Base-by-base conservation (phyloP, 2,797 vertebrate genomes). In the Lepus townsendii region DNA sequence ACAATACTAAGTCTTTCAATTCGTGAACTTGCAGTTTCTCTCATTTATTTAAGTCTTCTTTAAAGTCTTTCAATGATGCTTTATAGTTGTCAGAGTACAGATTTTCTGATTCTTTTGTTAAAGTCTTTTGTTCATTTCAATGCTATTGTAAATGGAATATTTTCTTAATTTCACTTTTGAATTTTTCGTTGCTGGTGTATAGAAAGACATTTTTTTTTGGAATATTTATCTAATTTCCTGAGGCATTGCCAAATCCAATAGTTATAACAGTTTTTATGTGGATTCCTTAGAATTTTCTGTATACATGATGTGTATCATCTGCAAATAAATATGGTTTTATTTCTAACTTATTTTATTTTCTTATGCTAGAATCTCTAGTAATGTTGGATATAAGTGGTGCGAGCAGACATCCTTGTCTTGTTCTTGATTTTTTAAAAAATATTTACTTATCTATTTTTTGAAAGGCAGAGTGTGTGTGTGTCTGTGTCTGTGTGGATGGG, bases 41-140 rank as follows among this genome's bases (percentile, higher is more conserved):
- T 22, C 50, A 65, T 73, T 91, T 90, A 66, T 80, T 87, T 84
- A 69, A n/a, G 9, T 89, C 65, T 78, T 91, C 76, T 93, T 35
- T 88, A 83, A 75, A 76, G 52, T 78, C 65, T 88, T 92, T 73
- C 69, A 80, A 0, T 65, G 24, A 77, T 73, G 1, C 38, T 92
- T 88, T 89, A 1, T 19, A 91, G 57, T 92, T 92, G 83, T 87
- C 84, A 88, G 63, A 77, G 63, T 63, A 69, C 2, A 90, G 50
- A 17, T 68, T 32, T 93, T 83, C 2, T 2, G 35, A 20, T 86
- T 66, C 35, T 71, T 93, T 94, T 82, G 69, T 91, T 93, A 88
- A 85, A 63, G 89, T 80, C 79, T 90, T 79, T 94, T 73, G 75
- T 89, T 95, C 22, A 73, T 90, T 85, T 79, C 72, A 38, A 57